Percentiles rank a stretch among this genome's conserved stretches.
Conservation (phyloP, 2,113 vertebrate species). For the Pitta sordida region DNA sequence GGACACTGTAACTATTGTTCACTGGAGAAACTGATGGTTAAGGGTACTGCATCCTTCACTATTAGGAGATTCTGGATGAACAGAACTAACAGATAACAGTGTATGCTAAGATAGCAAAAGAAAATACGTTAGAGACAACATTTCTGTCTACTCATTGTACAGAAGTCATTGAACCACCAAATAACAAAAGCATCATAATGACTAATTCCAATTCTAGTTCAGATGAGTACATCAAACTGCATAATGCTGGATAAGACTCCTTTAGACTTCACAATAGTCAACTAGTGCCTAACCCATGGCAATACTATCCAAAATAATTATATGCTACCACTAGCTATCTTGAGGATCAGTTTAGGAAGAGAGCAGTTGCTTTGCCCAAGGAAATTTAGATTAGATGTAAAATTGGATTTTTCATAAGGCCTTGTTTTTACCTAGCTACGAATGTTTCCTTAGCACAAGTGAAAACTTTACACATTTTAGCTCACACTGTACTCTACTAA, state of each 20-base stretch:
- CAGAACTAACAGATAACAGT: not conserved
- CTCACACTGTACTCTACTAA: slow-evolving; percentile 61
- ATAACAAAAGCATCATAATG: not conserved
- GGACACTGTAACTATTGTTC: not conserved
- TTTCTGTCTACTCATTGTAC: not conserved
- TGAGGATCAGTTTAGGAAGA: slow-evolving; percentile 2
- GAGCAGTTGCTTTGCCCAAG: slow-evolving; percentile 38
- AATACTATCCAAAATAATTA: not conserved
- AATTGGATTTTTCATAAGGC: slow-evolving; percentile 56
- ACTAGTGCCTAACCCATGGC: not conserved
- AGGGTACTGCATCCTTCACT: not conserved
- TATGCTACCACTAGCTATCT: not conserved
- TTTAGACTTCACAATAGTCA: not conserved
- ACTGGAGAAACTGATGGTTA: not conserved
- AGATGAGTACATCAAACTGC: not conserved
- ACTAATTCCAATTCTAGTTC: not conserved
- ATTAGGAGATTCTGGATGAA: not conserved
- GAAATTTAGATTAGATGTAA: slow-evolving; percentile 58
- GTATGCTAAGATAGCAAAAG: not conserved
- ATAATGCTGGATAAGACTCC: not conserved
- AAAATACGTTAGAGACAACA: not conserved
- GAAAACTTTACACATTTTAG: slow-evolving; percentile 63
- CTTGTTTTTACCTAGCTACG: slow-evolving; percentile 60
- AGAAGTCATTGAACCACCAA: not conserved
- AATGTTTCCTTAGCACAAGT: slow-evolving; percentile 61